Conservation (phyloP, 92 coral and sea anemone species). For the Epizoanthus stellaris region DNA sequence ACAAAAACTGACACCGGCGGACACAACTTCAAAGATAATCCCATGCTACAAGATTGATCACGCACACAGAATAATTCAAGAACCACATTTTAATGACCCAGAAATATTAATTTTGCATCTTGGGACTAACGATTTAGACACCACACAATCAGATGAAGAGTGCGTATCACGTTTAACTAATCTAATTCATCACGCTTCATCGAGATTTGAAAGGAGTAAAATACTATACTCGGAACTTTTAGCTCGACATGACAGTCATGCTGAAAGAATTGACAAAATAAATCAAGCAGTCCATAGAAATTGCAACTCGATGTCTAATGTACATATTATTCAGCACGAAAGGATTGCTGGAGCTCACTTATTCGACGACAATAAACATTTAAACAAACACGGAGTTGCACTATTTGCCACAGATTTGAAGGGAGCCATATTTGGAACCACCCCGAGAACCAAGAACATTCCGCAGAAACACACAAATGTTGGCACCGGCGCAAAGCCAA, state of each 20-base stretch:
- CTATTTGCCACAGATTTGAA: conserved; percentile 3
- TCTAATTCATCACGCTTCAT: neutral
- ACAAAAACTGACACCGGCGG: neutral
- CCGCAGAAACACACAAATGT: too few relatives aligned
- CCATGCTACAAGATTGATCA: conserved; percentile 5
- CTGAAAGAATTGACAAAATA: neutral
- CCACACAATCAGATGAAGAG: neutral
- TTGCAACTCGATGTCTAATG: neutral
- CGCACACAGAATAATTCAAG: conserved; percentile 1
- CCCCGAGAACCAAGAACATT: neutral
- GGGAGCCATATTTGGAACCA: conserved; percentile 6
- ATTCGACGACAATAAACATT: neutral
- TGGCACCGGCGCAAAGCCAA: too few relatives aligned
- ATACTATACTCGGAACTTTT: neutral
- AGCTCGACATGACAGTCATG: neutral
- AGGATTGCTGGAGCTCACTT: neutral
- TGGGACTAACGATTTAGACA: conserved; percentile 1
- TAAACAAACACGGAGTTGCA: conserved; percentile 8
- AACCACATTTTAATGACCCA: neutral
- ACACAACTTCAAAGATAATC: neutral
- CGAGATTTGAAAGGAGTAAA: conserved; percentile 2
- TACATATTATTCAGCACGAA: neutral
- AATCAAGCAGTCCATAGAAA: neutral
- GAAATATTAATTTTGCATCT: neutral
- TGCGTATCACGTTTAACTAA: neutral